phyloP scores from a whole-genome alignment of 2,888 invertebrate genomes.

The Hirtodrosophila confusa region DNA sequence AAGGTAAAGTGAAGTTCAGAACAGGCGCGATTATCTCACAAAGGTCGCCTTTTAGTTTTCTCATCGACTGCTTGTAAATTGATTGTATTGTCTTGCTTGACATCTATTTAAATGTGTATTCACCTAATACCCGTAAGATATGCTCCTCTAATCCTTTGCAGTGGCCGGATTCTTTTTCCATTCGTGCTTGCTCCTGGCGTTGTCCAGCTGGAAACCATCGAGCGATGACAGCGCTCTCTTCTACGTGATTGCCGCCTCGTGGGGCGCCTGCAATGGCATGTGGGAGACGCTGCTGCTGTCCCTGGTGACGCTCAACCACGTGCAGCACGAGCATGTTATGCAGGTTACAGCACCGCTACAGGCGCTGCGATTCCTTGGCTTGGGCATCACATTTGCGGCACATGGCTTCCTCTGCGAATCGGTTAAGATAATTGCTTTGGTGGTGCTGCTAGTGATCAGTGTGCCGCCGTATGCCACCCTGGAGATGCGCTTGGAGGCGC shows the following conservation, averaged over 20 bases:
- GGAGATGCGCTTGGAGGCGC: constrained; percentile 83
- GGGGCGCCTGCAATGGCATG: constrained; percentile 94
- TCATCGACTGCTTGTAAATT: too few relatives aligned
- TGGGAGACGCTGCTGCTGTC: constrained; percentile 89
- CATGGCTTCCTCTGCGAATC: constrained; percentile 87
- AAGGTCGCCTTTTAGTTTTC: too few relatives aligned
- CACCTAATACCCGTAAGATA: neutral
- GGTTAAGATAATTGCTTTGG: constrained; percentile 82
- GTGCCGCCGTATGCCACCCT: constrained; percentile 84
- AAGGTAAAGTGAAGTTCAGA: too few relatives aligned
- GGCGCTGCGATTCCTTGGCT: constrained; percentile 87
- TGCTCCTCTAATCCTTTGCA: constrained; percentile 81
- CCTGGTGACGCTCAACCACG: constrained; percentile 83
- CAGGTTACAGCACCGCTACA: constrained; percentile 85
- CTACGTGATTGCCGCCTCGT: constrained; percentile 92
- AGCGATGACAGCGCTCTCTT: constrained; percentile 92
- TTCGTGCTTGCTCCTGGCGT: constrained; percentile 90
- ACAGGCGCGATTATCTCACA: too few relatives aligned
- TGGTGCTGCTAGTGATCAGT: constrained; percentile 82
- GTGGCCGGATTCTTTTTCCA: constrained; percentile 93
- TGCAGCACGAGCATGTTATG: constrained; percentile 81
- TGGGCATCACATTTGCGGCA: constrained; percentile 87
- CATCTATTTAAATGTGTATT: too few relatives aligned
- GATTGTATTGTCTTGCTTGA: too few relatives aligned
- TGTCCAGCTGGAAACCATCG: constrained; percentile 92